phyloP scores from a whole-genome alignment of 2,113 vertebrate genomes.

The Calyptommatus sinebrachiatus region DNA sequence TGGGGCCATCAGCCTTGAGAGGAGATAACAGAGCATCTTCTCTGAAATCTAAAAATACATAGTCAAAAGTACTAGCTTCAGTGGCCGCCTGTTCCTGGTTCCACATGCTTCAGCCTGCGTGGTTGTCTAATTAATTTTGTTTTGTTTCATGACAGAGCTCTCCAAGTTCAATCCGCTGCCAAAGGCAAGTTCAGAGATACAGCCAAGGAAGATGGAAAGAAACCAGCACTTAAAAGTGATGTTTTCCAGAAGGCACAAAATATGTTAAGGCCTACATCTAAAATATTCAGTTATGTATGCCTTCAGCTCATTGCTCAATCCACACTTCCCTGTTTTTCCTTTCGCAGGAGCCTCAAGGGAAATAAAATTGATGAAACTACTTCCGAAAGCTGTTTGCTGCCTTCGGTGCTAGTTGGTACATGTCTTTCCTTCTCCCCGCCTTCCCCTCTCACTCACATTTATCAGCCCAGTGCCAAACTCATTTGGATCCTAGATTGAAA shows the following conservation, averaged over 20 bases:
- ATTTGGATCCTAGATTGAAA: slow-evolving; percentile 40
- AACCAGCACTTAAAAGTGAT: slow-evolving; percentile 17
- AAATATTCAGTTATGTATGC: background rate
- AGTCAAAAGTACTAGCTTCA: slow-evolving; percentile 5
- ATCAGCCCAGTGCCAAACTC: slow-evolving; percentile 38
- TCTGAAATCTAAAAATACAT: background rate
- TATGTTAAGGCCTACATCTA: background rate
- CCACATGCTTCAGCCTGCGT: background rate
- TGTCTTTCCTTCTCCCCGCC: slow-evolving; percentile 32
- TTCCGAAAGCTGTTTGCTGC: slow-evolving; percentile 61
- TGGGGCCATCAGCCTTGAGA: background rate
- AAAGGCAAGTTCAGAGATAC: fast-evolving
- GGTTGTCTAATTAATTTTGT: fast-evolving
- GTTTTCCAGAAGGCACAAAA: slow-evolving; percentile 7
- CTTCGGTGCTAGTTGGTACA: slow-evolving; percentile 57
- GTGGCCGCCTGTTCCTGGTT: background rate
- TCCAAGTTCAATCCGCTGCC: background rate
- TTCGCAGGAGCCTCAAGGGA: slow-evolving; percentile 47
- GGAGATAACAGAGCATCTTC: fast-evolving
- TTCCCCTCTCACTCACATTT: slow-evolving; percentile 28
- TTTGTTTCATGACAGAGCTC: background rate
- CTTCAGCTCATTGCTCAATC: background rate
- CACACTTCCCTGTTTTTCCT: slow-evolving; percentile 33
- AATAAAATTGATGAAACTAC: slow-evolving; percentile 60
- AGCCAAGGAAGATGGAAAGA: slow-evolving; percentile 11